Evolutionary conservation across 2,113 vertebrate genomes (phyloP), one percentile per base, ranked within the genome.

Genomic region (Cheilinus undulatus): DNA sequence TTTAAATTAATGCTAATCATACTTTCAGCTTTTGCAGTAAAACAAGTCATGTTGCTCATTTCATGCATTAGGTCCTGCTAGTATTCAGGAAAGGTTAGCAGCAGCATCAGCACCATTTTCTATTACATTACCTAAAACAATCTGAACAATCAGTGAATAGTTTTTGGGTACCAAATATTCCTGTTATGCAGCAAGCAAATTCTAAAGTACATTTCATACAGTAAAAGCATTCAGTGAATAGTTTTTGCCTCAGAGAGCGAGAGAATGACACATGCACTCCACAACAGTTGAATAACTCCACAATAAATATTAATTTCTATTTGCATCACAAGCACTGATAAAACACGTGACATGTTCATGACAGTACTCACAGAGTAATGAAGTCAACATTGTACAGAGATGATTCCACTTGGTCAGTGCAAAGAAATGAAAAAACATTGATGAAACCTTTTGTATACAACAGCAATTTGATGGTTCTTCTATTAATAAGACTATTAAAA

Each of bases 301-400:
- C 32, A 59, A 12, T 20, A 17, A 28, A 24, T 19, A 62, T 45
- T 23, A 2, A 56, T 13, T 19, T 52, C 28, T 57, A 51, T 42
- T 11, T 17, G 20, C 49, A 45, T 20, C 23, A 61, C 45, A 80
- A 53, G 34, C 46, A 53, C 34, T 26, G 61, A 48, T 28, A 48
- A 54, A 54, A 38, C 15, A 80, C 56, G 64, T 7, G 20, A 76
- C 51, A 75, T 19, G 24, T 50, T 45, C 11, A 57, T 38, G 51
- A 34, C 56, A 64, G 81, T 88, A 91, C 82, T 91, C 84, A 89
- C 90, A 86, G 85, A 81, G 53, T 7, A 80, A 75, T 8, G 78
- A 51, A 12, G 86, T 51, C 72, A 82, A 83, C 28, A 83, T 70
- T 73, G 68, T 59, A 83, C 58, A 85, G 62, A 78, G 80, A 30